Base-by-base conservation (phyloP, 2,888 invertebrate genomes). In the Pseudoips prasinana region DNA sequence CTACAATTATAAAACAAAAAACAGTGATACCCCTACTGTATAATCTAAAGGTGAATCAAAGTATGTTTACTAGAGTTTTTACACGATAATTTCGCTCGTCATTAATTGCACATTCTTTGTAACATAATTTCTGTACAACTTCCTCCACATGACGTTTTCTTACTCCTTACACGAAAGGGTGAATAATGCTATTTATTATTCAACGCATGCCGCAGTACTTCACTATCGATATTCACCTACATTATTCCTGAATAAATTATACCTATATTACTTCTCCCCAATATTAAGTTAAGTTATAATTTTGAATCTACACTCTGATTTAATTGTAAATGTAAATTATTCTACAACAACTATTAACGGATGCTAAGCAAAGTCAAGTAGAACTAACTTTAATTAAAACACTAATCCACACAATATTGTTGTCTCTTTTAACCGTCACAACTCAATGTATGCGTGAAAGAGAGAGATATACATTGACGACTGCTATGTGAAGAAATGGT, bases 351-450 rank as follows among this genome's bases (percentile, higher is more conserved):
- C 71, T 73, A 76, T 73, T 79, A 77, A 69, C 82, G 66, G 69
- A 82, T 73, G 77, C 73, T 73, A 72, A 79, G 75, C 79, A 76
- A 77, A 78, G 68, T 76, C 70, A 83, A 80, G 71, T 77, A 75
- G 64, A 69, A 58, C 64, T 58, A 60, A 68, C 60, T 66, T 76
- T 79, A 81, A 86, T 85, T 82, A 80, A 68, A 55, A 63, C 65
- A 52, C 59, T 57, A 62, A 67, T 72, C 61, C 56, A 53, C 54
- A 59, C 39, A 42, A 40, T 73, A 64, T 48, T 46, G 55, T 64
- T 54, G 61, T 82, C 82, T 77, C 77, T 56, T 40, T 57, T 49
- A 14, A 19, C 33, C 27, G 39, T 34, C 25, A 24, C 25, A 42
- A 43, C 51, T 45, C 42, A 39, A 36, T 42, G 54, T 50, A 32